Conservation (phyloP, 2,888 invertebrate genomes). For the Hypena proboscidalis region DNA sequence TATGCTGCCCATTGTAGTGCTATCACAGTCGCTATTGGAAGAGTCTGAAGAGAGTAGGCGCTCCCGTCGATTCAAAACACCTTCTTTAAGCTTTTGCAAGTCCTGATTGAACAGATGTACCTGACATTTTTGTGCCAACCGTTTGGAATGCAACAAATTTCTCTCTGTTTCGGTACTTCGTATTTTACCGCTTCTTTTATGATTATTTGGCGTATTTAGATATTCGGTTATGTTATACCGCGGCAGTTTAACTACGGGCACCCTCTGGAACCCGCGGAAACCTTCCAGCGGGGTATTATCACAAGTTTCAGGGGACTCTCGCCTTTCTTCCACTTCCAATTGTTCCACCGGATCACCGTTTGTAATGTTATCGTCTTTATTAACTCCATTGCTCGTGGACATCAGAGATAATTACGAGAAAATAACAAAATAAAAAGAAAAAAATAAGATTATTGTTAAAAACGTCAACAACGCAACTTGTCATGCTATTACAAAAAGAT, state of each 20-base stretch:
- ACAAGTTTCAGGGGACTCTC: constrained; percentile 17
- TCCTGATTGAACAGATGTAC: constrained; percentile 58
- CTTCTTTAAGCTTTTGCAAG: constrained; percentile 48
- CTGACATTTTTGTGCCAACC: constrained; percentile 49
- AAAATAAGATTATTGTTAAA: constrained; percentile 43
- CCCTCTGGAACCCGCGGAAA: constrained; percentile 61
- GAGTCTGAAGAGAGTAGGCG: constrained; percentile 26
- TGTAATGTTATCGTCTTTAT: constrained; percentile 24
- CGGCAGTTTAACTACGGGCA: constrained; percentile 54
- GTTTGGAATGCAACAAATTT: constrained; percentile 16
- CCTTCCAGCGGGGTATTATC: constrained; percentile 48
- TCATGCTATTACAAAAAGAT: constrained; percentile 33
- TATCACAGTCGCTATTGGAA: no score
- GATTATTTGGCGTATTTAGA: constrained; percentile 21
- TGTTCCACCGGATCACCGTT: constrained; percentile 23
- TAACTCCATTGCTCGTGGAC: constrained; percentile 60
- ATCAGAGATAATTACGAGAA: constrained; percentile 52
- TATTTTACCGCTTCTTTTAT: neutral
- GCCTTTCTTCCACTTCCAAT: constrained; percentile 29
- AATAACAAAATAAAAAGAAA: constrained; percentile 59
- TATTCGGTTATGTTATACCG: constrained; percentile 62
- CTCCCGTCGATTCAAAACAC: constrained; percentile 8
- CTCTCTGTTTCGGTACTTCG: neutral
- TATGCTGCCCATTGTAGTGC: constrained; percentile 42
- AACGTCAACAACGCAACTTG: constrained; percentile 60